phyloP scores from a whole-genome alignment of 2,888 invertebrate genomes.

The Phortica okadai region DNA sequence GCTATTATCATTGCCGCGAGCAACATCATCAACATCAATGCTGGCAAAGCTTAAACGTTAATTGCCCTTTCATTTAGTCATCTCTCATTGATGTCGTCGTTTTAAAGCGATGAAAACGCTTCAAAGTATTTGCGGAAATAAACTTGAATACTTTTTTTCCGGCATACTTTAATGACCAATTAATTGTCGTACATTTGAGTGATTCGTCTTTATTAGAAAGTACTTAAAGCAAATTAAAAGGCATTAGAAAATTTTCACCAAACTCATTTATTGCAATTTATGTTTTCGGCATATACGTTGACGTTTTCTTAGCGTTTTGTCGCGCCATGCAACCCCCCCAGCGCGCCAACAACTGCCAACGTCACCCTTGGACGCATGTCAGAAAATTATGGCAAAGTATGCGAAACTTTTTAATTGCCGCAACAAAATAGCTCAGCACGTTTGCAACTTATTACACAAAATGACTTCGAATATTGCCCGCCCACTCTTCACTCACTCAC shows the following conservation, averaged over 20 bases:
- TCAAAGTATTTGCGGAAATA: not conserved
- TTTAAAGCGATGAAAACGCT: too few relatives aligned
- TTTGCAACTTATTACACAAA: constrained; percentile 51
- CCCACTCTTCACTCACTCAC: not conserved
- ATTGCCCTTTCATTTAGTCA: not conserved
- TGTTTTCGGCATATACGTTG: not conserved
- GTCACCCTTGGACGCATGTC: not conserved
- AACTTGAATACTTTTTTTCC: not conserved
- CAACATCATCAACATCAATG: not conserved
- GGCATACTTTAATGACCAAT: not conserved
- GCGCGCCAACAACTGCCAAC: not conserved
- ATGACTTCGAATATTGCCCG: constrained; percentile 35
- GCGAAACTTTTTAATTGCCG: constrained; percentile 68
- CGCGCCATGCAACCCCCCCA: not conserved
- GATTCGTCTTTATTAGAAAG: constrained; percentile 32
- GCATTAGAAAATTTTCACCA: not conserved
- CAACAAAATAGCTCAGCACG: constrained; percentile 60
- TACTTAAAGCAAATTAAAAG: constrained; percentile 12
- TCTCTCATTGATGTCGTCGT: not conserved
- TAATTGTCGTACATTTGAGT: constrained; percentile 13
- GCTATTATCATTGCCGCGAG: not conserved
- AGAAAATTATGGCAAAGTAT: constrained; percentile 45
- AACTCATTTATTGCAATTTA: constrained; percentile 30
- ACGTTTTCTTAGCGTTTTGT: not conserved
- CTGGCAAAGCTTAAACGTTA: not conserved